These are phyloP conservation scores for Gryllus longicercus DNA, from an alignment of 2,888 invertebrate species.

Conservation along the genomic window DNA sequence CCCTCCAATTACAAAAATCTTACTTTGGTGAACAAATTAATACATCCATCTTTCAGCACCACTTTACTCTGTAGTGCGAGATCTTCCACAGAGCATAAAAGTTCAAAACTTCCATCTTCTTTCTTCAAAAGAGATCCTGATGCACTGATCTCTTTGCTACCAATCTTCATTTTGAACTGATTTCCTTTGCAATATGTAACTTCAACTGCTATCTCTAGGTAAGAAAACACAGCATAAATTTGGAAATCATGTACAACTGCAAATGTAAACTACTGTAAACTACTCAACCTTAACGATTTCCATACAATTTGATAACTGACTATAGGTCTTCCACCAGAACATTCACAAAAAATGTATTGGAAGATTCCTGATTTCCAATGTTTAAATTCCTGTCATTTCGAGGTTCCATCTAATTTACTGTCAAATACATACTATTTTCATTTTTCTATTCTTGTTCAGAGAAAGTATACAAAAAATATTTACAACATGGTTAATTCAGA, in stretches of 20 bases:
- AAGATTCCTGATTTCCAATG: no score
- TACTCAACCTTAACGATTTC: no score
- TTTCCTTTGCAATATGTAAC: conserved; percentile 23
- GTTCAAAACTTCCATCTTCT: conserved; percentile 31
- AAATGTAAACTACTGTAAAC: no score
- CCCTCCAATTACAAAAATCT: conserved; percentile 34
- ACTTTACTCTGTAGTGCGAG: conserved; percentile 54
- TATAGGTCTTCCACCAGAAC: no score
- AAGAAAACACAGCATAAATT: background rate
- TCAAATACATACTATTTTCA: no score
- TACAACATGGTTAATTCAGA: no score
- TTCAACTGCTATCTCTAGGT: conserved; percentile 20
- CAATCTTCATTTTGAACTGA: conserved; percentile 17
- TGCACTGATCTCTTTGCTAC: background rate
- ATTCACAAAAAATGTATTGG: no score
- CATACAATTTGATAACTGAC: no score
- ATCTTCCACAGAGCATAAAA: conserved; percentile 49
- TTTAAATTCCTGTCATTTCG: no score
- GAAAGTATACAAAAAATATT: no score
- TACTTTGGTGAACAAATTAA: conserved; percentile 66
- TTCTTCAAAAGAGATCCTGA: conserved; percentile 30
- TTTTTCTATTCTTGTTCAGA: no score
- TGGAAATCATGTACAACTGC: background rate
- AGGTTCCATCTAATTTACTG: no score
- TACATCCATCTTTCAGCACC: conserved; percentile 53